phyloP scores from a whole-genome alignment of 2,888 invertebrate species.

The Trypoxylon attenuatum region DNA sequence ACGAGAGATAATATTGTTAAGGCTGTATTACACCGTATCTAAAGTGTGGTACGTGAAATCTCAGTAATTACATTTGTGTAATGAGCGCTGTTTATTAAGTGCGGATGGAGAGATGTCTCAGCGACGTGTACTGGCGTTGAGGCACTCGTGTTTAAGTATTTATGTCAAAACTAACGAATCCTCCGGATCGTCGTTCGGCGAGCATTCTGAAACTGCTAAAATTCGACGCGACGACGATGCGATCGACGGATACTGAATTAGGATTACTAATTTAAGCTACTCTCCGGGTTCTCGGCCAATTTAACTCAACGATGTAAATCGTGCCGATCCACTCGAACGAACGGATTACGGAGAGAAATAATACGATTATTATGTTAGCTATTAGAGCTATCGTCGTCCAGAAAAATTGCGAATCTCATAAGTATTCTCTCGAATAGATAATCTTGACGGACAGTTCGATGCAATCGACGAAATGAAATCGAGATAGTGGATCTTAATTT shows the following conservation, averaged over 20 bases:
- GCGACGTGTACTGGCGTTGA: constrained; percentile 34
- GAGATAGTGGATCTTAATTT: constrained; percentile 44
- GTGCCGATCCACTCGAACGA: constrained; percentile 3
- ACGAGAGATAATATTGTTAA: constrained; percentile 41
- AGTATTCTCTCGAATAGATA: constrained; percentile 30
- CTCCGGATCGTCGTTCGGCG: constrained; percentile 22
- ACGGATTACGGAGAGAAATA: constrained; percentile 4
- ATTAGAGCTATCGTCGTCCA: constrained; percentile 23
- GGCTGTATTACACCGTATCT: constrained; percentile 66
- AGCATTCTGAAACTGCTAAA: constrained; percentile 24
- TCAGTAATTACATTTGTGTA: constrained; percentile 72
- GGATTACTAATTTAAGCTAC: neutral
- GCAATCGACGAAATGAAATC: constrained; percentile 39
- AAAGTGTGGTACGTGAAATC: constrained; percentile 68
- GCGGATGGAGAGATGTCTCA: constrained; percentile 22
- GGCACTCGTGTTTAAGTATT: constrained; percentile 38
- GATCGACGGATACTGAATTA: neutral
- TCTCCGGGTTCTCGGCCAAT: constrained; percentile 35
- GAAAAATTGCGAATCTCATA: constrained; percentile 25
- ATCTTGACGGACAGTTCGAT: constrained; percentile 35
- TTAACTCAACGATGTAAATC: constrained; percentile 23
- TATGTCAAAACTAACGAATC: constrained; percentile 26
- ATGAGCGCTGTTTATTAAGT: constrained; percentile 56
- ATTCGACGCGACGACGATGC: constrained; percentile 10
- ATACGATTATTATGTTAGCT: constrained; percentile 1